These are phyloP conservation scores for Hirtodrosophila histrioides DNA, from an alignment of 2,888 invertebrate species.

Conservation along the genomic window DNA sequence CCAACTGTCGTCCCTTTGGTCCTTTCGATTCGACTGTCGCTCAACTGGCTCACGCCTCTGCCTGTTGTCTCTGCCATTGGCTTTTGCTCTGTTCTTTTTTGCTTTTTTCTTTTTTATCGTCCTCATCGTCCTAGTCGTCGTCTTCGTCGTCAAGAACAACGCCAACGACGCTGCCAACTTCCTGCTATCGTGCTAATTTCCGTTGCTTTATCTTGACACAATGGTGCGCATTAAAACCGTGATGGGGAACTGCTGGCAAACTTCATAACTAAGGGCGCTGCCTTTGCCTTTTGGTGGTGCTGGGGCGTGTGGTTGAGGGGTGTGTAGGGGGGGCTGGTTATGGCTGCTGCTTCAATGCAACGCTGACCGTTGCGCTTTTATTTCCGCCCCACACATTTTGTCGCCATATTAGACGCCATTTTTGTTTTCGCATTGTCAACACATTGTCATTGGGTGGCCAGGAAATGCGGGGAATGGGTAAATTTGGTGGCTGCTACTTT, in stretches of 20 bases:
- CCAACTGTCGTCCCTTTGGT: conserved; percentile 37
- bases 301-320: too few relatives aligned
- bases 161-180: conserved; percentile 79
- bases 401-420: conserved; percentile 73
- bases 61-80: conserved; percentile 36
- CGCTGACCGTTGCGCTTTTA: conserved; percentile 77
- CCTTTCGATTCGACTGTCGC: conserved; percentile 35
- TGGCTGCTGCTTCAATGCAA: conserved; percentile 40
- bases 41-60: conserved; percentile 55
- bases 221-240: conserved; percentile 82
- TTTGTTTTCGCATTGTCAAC: conserved; percentile 75
- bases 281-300: not conserved
- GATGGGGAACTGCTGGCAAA: conserved; percentile 55
- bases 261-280: conserved; percentile 64
- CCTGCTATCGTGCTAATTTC: conserved; percentile 84
- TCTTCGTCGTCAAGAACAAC: conserved; percentile 64
- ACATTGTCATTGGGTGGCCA: conserved; percentile 57
- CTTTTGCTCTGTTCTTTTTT: conserved; percentile 38
- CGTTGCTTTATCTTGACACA: conserved; percentile 84
- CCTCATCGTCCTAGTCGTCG: conserved; percentile 31
- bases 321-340: not conserved
- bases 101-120: conserved; percentile 51
- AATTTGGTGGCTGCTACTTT: not conserved
- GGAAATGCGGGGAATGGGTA: not conserved
- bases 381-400: conserved; percentile 61